Evolutionary conservation across 2,888 invertebrate genomes (phyloP), one percentile per base, ranked within the genome.

Genomic region (Fissipunctia ypsillon): DNA sequence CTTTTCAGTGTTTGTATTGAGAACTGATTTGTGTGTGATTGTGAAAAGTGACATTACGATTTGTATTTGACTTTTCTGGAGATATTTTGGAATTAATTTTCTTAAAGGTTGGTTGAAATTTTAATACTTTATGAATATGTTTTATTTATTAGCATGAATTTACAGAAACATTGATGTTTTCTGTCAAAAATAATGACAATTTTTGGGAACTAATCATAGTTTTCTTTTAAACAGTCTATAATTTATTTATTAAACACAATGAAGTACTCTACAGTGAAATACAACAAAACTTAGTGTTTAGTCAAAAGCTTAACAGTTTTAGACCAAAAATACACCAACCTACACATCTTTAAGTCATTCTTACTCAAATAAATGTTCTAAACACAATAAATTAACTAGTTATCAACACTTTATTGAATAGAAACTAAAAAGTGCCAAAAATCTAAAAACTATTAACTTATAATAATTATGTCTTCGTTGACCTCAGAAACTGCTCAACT

Each of bases 31-130:
- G 79, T 61, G 2, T 9, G 76, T 80, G 76, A 2, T 31, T 50
- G 82, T 73, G 78, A 25, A 10, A 54, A 76, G 81, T 83, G 85
- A 76, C 84, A 67, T 28, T 80, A 22, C 35, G 19, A 68, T 16
- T n/a, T 56, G 1, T 14, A 48, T 35, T 70, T 67, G 54, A 68
- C 43, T 28, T 52, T 54, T 50, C 4, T 28, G 81, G 74, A 65
- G 64, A 28, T 48, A 25, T 43, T 60, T 72, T 68, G 81, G 84
- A 84, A 80, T 83, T 69, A 0, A 60, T 71, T 66, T 65, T 83
- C 57, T 1, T 31, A 66, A 83, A 81, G 81, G 81, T 81, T 75
- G 4, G 81, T 81, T 57, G 0, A 4, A 22, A 0, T 25, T 52
- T 50, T 22, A 12, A 1, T 72, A 19, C 66, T 50, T 59, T 65